These are phyloP conservation scores for Parapsyche elsis DNA, from an alignment of 1,140 invertebrate species.

Conservation along the genomic window DNA sequence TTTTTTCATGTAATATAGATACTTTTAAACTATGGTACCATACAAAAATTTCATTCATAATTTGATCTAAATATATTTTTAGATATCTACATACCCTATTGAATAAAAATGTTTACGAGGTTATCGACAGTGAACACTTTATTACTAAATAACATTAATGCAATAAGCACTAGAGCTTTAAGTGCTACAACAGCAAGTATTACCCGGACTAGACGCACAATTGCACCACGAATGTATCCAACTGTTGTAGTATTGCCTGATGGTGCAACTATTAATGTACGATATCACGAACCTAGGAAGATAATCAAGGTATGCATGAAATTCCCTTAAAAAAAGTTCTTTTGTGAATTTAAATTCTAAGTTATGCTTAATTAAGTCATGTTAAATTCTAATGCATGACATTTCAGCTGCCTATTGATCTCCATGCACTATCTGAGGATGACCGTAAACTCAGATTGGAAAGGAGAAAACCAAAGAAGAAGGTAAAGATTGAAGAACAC, in stretches of 20 bases:
- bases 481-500: conserved; percentile 79
- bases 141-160: background rate
- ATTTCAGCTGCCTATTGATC: conserved; percentile 81
- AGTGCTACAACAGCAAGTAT: background rate
- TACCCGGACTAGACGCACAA: background rate
- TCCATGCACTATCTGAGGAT: conserved; percentile 75
- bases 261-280: conserved; percentile 84
- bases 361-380: background rate
- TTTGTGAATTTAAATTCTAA: background rate
- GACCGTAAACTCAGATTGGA: conserved; percentile 75
- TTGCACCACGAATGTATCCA: conserved; percentile 71
- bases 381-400: background rate
- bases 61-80: too few relatives aligned
- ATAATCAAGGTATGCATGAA: conserved; percentile 81
- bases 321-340: background rate
- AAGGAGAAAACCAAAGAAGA: conserved; percentile 78
- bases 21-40: too few relatives aligned
- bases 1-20: too few relatives aligned
- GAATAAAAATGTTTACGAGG: too few relatives aligned
- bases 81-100: too few relatives aligned
- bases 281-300: conserved; percentile 84
- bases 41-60: too few relatives aligned
- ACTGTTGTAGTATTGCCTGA: conserved; percentile 81
- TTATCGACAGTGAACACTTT: background rate
- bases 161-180: background rate